A percentile compares a stretch with the other conserved stretches of the same genome.
Evolutionary conservation across 2,888 invertebrate genomes (phyloP).

Genomic region (Calameuta pallipes): DNA sequence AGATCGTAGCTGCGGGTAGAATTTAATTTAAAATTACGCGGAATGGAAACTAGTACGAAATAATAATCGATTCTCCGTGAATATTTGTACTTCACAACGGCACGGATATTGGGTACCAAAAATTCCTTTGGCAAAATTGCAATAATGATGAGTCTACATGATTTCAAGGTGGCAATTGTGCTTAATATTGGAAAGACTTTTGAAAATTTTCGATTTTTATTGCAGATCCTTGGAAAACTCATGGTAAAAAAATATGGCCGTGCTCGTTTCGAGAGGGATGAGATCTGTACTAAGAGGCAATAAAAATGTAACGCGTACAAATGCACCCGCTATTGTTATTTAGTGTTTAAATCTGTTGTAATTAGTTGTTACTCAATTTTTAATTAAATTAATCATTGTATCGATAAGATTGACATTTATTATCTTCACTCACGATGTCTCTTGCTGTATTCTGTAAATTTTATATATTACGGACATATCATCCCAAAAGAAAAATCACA

Average conservation of each 20-base stretch:
- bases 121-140: neutral
- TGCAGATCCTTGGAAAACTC: neutral
- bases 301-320: neutral
- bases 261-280: neutral
- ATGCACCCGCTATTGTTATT: constrained; percentile 23
- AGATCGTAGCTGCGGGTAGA: constrained; percentile 52
- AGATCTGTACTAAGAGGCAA: neutral
- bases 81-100: neutral
- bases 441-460: neutral
- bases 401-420: neutral
- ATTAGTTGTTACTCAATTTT: constrained; percentile 23
- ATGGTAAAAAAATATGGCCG: neutral
- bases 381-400: constrained; percentile 27
- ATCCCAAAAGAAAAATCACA: neutral
- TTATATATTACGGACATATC: neutral
- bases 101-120: neutral
- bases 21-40: neutral
- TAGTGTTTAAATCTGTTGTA: constrained; percentile 26
- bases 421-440: neutral
- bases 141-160: neutral
- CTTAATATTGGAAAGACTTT: neutral
- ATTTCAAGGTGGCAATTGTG: neutral
- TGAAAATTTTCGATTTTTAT: neutral
- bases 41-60: neutral
- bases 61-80: too few relatives aligned